Base-by-base conservation (phyloP, 2,113 vertebrate genomes). In the Pleuronectes platessa region DNA sequence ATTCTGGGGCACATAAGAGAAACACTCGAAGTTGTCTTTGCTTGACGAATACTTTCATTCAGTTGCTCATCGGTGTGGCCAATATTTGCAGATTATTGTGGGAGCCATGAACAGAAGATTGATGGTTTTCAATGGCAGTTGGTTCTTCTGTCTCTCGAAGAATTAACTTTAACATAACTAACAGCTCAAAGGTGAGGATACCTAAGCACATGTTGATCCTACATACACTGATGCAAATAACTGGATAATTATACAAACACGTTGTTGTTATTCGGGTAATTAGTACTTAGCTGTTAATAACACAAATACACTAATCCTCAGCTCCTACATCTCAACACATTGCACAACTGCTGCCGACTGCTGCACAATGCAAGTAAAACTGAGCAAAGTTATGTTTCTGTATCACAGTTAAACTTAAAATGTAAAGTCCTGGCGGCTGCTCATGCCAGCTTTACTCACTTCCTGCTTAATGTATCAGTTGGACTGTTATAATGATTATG, bases 61-160 rank as follows among this genome's bases (percentile, higher is more conserved):
- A 64, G 78, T 45, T 20, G 20, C 31, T 66, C 59, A 31, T 75
- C 74, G 7, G 60, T 78, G 73, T 59, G 64, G 64, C 23, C 11
- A 20, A n/a, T 53, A 61, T 64, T 65, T 74, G 42, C 9, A 61
- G 66, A 76, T 76, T 31, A 67, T 68, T 76, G 54, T 47, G 40
- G 27, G 27, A 31, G 51, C 18, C 20, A 17, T n/a, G 5, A 59
- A 15, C 24, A 49, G 62, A 77, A 12, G 61, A 63, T 18, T 73
- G 63, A 62, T n/a, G 31, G 18, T 35, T 7, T 8, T 59, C 47
- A 51, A 51, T 51, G 3, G 18, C 47, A 51, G 47, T 17, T 51
- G 47, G 17, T 51, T 51, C 47, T 18, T 18, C 47, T 51, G 15
- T 51, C 17, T 51, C 15, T 54, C 20, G 18, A n/a, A 54, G 51